These are phyloP conservation scores for Thecocarcelia acutangulata DNA, from an alignment of 2,888 invertebrate genomes.

Conservation along the genomic window DNA sequence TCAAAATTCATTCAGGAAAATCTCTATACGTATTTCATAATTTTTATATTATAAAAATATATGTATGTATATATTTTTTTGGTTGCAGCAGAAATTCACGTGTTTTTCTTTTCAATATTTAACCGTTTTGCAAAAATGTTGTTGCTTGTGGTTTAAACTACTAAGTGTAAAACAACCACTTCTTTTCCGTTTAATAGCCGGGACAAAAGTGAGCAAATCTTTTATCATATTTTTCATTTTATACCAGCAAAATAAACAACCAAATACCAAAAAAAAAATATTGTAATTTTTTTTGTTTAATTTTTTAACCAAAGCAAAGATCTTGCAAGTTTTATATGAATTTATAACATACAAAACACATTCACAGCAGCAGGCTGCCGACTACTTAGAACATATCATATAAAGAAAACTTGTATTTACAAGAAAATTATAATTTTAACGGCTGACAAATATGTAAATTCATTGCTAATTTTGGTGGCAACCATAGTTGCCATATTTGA, in stretches of 20 bases:
- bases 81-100: conserved; percentile 53
- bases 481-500: no score
- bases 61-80: conserved; percentile 18
- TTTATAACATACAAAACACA: conserved; percentile 2
- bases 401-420: no score
- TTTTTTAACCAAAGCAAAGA: conserved; percentile 45
- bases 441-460: no score
- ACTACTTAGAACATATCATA: no score
- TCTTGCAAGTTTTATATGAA: conserved; percentile 32
- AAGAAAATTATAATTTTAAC: no score
- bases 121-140: conserved; percentile 9
- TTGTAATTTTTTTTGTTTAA: background rate
- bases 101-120: conserved; percentile 41
- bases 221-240: conserved; percentile 61
- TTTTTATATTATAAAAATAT: no score
- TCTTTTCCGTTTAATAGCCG: conserved; percentile 77
- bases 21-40: background rate
- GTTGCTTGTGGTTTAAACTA: conserved; percentile 34
- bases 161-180: conserved; percentile 68
- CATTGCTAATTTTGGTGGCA: no score
- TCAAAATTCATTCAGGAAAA: conserved; percentile 56
- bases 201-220: conserved; percentile 80
- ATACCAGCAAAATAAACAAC: conserved; percentile 45
- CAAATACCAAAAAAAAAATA: conserved; percentile 17
- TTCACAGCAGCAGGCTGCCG: no score